Base-by-base conservation (phyloP, 2,888 invertebrate species). In the Marronus borbonicus region DNA sequence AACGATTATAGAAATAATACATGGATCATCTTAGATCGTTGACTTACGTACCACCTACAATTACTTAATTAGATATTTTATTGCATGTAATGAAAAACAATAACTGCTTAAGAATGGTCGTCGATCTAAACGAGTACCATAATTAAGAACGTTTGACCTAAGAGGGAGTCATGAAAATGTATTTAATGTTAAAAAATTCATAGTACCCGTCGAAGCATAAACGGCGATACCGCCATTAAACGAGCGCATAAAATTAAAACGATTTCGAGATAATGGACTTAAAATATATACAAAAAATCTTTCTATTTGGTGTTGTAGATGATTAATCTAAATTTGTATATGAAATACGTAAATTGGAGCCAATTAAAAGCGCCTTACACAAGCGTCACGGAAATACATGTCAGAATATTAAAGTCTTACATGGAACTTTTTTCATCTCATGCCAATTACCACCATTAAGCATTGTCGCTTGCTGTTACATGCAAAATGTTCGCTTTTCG, bases 401-500 rank as follows among this genome's bases (percentile, higher is more conserved):
- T 74, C 60, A 74, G 44, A 74, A 60, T 62, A 60, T 60, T 58
- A 58, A 36, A 39, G 10, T 74, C 60, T 60, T 44, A 60, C 20
- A 17, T 72, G 39, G 39, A 72, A 72, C 62, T 74, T 60, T 70
- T 55, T 70, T 55, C 70, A 70, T 70, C 55, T 70, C 36, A 60
- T 60, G 60, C 44, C 60, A 74, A 74, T 74, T 74, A 74, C 72
- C 24, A 60, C 44, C 60, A 20, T 58, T 20, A 31, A 44, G 24
- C 60, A 44, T 74, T 24, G 44, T 17, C 60, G 60, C 60, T 60
- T 44, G 44, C 62, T 74, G 24, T 60, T 49, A 72, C 76, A 39
- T 72, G 77, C 77, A 50, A 77, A 77, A 77, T 72, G 62, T 62
- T 77, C 72, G 72, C 64, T 64, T 77, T 77, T 55, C 72, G 72